Evolutionary conservation across 2,888 invertebrate genomes (phyloP), one percentile per base, ranked within the genome.

Genomic region (Chaetogeoica ovagalla): DNA sequence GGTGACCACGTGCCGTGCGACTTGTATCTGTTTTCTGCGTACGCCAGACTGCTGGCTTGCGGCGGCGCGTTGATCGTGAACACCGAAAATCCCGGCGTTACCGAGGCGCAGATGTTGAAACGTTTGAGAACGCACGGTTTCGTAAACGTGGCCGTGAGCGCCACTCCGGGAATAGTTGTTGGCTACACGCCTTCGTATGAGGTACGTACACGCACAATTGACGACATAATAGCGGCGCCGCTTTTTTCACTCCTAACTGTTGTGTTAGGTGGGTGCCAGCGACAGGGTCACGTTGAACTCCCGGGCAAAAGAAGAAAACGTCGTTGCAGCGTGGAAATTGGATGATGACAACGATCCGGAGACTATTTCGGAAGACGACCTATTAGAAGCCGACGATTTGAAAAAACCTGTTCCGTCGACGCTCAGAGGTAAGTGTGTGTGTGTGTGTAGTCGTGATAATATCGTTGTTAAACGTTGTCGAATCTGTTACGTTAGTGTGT

Each of bases 351-450:
- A 82, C 62, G 83, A 84, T 57, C 89, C 91, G 82, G 92, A 93
- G 82, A 88, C 91, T 48, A 94, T 98, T 83, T 93, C 98, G 87
- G 93, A 94, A 82, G 93, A 96, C 86, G 91, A 93, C 83, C 89
- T 99, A 48, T 87, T 99, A 23, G 95, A 96, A 87, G 96, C 95
- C 84, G 92, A 92, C 82, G 98, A 98, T 86, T 89, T 94, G 83
- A 90, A 91, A 84, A 96, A 94, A 87, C 98, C 98, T 5, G 93
- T 94, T 85, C 91, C 93, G 48, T 88, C 91, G 23, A 91, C 93
- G 17, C 88, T 97, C n/a, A 92, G 89, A 90, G 94, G 95, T 95
- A 86, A 13, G 39, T 4, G 7, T n/a, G 37, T 19, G n/a, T 37
- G 15, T 7, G 9, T 7, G 7, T 6, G 43, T n/a, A 52, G 6